Evolutionary conservation across 2,113 vertebrate genomes (phyloP), one percentile per base, ranked within the genome.

Genomic region (Anser brachyrhynchus): DNA sequence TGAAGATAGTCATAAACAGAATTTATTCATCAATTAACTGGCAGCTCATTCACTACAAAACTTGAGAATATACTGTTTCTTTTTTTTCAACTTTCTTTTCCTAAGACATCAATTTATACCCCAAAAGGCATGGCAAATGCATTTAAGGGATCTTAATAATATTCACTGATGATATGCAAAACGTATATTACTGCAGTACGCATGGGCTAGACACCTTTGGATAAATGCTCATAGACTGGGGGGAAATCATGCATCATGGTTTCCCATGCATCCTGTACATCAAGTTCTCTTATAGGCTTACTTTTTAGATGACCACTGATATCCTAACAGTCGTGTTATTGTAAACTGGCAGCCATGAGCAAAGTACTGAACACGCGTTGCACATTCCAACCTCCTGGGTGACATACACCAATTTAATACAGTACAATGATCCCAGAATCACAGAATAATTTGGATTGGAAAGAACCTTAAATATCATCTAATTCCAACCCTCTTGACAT

Each of bases 231-330:
- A 4, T 43, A 28, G 19, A n/a, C 6, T 19, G 10, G 7, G 22
- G 67, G 33, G 23, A 33, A 13, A 52, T 8, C 8, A 7, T 33
- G 22, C n/a, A 67, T 41, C 10, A 35, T 2, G 44, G 14, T 11
- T 64, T 65, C 59, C 55, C 20, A 35, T 8, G 41, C 4, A 18
- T 16, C 22, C 22, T 22, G 28, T 31, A 31, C 3, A 28, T 39
- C 46, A 55, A 28, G 2, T 20, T n/a, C 28, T 52, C 28, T 19
- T 2, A 0, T 2, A 39, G 23, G 33, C 13, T 58, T 31, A 43
- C 37, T 46, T 26, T 31, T 11, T 18, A 5, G 44, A 28, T n/a
- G 57, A 46, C 22, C 33, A 52, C 25, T 44, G 8, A 37, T 19
- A 5, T 11, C 15, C 28, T 16, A 67, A 31, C 44, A 43, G 54